phyloP scores from a whole-genome alignment of 2,113 vertebrate species.

The Vanacampus margaritifer region DNA sequence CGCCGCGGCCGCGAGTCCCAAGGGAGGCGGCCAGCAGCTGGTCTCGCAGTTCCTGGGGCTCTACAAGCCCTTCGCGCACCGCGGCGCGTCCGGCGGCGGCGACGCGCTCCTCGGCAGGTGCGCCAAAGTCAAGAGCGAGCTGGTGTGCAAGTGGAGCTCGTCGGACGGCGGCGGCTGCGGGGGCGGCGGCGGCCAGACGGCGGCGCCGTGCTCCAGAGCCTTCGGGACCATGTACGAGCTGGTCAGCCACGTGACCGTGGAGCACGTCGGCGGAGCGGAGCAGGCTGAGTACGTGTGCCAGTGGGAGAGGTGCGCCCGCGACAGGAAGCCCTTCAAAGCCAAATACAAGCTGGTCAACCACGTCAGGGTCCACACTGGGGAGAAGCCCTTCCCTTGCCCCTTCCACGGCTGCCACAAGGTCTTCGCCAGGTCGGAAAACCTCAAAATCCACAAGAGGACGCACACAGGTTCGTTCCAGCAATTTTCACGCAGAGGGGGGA shows the following conservation, averaged over 20 bases:
- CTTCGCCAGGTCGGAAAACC: constrained; percentile 75
- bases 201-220: constrained; percentile 65
- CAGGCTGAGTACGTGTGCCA: constrained; percentile 72
- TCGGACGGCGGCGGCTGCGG: constrained; percentile 63
- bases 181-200: constrained; percentile 47
- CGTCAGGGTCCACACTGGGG: constrained; percentile 69
- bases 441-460: constrained; percentile 78
- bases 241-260: constrained; percentile 75
- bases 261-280: constrained; percentile 75
- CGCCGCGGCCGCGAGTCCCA: constrained; percentile 36
- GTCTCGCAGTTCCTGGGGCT: constrained; percentile 67
- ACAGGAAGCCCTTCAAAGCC: constrained; percentile 68
- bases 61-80: constrained; percentile 61
- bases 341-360: constrained; percentile 75
- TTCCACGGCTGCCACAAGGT: constrained; percentile 71
- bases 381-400: constrained; percentile 67
- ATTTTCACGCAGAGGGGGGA: too few relatives aligned
- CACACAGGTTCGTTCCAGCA: constrained; percentile 67
- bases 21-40: constrained; percentile 69
- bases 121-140: constrained; percentile 64
- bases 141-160: constrained; percentile 76
- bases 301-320: constrained; percentile 65
- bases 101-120: constrained; percentile 60
- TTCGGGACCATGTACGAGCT: constrained; percentile 78
- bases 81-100: constrained; percentile 57